Conservation (phyloP, 2,888 invertebrate species). For the Pinctada fucata region DNA sequence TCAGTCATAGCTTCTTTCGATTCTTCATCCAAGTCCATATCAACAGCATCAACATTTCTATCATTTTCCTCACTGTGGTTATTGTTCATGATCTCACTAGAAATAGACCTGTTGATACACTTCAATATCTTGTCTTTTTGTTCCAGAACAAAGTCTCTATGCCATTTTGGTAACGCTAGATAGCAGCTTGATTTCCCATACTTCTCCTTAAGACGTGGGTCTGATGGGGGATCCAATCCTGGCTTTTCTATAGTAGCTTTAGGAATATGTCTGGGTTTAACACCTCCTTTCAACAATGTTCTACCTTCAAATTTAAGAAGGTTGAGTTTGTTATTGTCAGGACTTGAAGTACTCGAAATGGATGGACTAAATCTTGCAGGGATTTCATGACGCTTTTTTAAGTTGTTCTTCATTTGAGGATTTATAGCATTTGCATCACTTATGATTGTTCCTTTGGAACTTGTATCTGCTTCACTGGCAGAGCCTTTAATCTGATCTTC, state of each 20-base stretch:
- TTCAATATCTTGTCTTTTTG: not conserved
- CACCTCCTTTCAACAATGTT: conserved; percentile 58
- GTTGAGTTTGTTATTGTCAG: not conserved
- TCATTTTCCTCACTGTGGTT: not conserved
- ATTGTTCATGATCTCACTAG: not conserved
- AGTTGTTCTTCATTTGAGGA: not conserved
- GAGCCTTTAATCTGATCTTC: too few relatives aligned
- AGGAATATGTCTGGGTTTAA: conserved; percentile 56
- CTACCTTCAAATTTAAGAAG: conserved; percentile 53
- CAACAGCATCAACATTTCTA: not conserved
- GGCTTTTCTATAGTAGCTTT: conserved; percentile 44
- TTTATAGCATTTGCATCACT: not conserved
- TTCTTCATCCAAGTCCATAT: not conserved
- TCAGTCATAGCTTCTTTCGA: not conserved
- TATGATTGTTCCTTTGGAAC: not conserved
- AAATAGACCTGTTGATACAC: not conserved
- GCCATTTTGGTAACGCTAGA: not conserved
- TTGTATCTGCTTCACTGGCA: too few relatives aligned
- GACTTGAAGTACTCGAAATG: not conserved
- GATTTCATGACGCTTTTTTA: not conserved
- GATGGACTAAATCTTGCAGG: not conserved
- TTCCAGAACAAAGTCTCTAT: not conserved
- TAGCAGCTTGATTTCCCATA: not conserved
- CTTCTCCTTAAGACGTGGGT: conserved; percentile 50
- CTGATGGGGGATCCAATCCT: conserved; percentile 40